Evolutionary conservation across 1,140 invertebrate species (phyloP).

Genomic region (Euglossa dilemma): DNA sequence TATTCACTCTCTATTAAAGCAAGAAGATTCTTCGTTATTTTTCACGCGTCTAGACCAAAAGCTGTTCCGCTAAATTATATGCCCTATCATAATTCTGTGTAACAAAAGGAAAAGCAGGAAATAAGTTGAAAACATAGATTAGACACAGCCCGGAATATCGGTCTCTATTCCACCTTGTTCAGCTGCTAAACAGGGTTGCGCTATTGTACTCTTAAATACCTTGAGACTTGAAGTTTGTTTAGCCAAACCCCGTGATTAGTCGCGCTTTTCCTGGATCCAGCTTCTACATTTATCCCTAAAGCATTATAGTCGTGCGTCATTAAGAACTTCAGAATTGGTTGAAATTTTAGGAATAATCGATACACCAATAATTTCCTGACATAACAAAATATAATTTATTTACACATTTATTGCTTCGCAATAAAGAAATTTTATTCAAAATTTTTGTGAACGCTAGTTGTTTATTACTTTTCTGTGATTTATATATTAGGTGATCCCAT

Average conservation of each 20-base stretch:
- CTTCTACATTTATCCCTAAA: neutral
- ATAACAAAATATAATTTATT: no score
- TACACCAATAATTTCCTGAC: neutral
- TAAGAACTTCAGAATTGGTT: neutral
- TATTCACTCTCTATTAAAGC: neutral
- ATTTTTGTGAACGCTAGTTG: no score
- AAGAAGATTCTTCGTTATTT: neutral
- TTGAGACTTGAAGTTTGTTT: neutral
- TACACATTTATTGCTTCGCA: no score
- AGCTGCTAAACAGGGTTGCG: neutral
- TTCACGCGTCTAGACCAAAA: neutral
- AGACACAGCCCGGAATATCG: neutral
- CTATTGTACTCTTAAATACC: neutral
- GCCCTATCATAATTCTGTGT: neutral
- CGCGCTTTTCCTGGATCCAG: slow-evolving; percentile 45
- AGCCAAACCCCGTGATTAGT: slow-evolving; percentile 61
- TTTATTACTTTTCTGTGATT: no score
- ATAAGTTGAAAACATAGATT: slow-evolving; percentile 5
- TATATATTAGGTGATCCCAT: no score
- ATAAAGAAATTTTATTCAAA: no score
- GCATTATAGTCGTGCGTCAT: neutral
- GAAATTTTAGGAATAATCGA: neutral
- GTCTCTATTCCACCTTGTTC: neutral
- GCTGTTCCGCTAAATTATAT: neutral
- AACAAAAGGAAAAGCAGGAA: neutral